Evolutionary conservation across 2,888 invertebrate genomes (phyloP).

Genomic region (Zaprionus bogoriensis): DNA sequence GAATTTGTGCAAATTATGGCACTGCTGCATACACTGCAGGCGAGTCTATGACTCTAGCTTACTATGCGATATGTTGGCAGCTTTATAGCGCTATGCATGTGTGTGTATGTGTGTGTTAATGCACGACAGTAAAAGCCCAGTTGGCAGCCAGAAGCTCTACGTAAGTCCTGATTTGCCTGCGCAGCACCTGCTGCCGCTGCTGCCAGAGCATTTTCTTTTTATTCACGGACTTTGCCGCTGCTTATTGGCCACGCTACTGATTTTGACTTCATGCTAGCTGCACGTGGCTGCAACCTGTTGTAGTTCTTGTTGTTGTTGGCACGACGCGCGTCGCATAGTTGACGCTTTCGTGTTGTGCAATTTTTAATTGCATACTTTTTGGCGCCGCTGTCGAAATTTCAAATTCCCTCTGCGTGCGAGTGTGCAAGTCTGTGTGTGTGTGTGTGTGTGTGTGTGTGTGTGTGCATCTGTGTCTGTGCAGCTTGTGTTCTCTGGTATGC

Average conservation of each 20-base stretch:
- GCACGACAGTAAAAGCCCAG: conserved; percentile 16
- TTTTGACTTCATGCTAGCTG: too few species aligned
- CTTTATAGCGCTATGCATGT: too few species aligned
- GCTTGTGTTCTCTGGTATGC: conserved; percentile 23
- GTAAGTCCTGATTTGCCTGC: conserved; percentile 19
- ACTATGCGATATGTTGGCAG: too few species aligned
- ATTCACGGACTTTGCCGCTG: too few species aligned
- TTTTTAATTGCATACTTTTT: conserved; percentile 45
- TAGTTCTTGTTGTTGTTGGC: too few species aligned
- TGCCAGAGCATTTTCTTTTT: too few species aligned
- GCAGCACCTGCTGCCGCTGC: too few species aligned
- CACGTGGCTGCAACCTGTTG: too few species aligned
- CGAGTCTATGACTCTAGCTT: too few species aligned
- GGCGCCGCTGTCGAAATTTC: background rate
- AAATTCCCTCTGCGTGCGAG: background rate
- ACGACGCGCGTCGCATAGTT: conserved; percentile 24
- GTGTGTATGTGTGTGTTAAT: background rate
- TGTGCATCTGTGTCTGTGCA: background rate
- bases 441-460: conserved; percentile 1
- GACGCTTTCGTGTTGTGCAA: conserved; percentile 43
- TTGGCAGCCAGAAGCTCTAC: conserved; percentile 31
- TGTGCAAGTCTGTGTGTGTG: background rate
- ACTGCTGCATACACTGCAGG: too few species aligned
- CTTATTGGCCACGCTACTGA: too few species aligned
- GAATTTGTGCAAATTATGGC: too few species aligned